Percentiles rank a stretch among this genome's conserved stretches.
phyloP scores from a whole-genome alignment of 37 sponge, comb jelly and placozoan genomes.

The Diacarnus erythraeanus region DNA sequence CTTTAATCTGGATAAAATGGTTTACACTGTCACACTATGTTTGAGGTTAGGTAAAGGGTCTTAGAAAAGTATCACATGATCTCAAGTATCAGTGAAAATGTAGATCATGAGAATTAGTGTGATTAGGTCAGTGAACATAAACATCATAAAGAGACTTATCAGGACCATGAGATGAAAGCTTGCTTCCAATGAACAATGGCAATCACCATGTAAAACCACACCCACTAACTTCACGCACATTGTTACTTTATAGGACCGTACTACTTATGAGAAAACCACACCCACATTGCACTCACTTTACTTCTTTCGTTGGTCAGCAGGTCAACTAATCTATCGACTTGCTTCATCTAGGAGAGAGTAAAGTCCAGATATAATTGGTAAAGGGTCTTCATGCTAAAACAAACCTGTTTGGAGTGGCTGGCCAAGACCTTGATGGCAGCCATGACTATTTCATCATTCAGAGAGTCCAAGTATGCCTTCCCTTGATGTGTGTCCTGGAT shows the following conservation, averaged over 20 bases:
- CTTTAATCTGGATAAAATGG: no score
- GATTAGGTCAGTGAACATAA: no score
- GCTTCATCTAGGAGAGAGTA: conserved; percentile 15
- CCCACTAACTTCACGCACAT: neutral
- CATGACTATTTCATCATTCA: conserved; percentile 74
- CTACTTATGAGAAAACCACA: neutral
- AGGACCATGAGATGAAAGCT: no score
- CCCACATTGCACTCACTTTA: conserved; percentile 36
- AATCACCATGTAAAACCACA: no score
- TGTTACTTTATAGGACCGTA: neutral
- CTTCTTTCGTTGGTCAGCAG: conserved; percentile 47
- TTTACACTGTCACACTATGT: no score
- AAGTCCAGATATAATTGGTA: neutral
- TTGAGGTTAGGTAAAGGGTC: no score
- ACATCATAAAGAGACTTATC: no score
- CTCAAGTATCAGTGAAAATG: no score
- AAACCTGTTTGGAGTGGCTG: conserved; percentile 67
- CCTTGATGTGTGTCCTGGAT: conserved; percentile 15
- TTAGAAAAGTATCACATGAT: no score
- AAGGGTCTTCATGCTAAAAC: neutral
- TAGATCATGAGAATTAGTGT: no score
- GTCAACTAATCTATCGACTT: conserved; percentile 44
- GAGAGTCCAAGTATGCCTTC: neutral
- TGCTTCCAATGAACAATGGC: no score
- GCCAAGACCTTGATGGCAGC: conserved; percentile 78